Evolutionary conservation across 30 jellyfish, hydroid and myxozoan genomes (phyloP), one percentile per base, ranked within the genome.

Genomic region (Nemopilema nomurai): DNA sequence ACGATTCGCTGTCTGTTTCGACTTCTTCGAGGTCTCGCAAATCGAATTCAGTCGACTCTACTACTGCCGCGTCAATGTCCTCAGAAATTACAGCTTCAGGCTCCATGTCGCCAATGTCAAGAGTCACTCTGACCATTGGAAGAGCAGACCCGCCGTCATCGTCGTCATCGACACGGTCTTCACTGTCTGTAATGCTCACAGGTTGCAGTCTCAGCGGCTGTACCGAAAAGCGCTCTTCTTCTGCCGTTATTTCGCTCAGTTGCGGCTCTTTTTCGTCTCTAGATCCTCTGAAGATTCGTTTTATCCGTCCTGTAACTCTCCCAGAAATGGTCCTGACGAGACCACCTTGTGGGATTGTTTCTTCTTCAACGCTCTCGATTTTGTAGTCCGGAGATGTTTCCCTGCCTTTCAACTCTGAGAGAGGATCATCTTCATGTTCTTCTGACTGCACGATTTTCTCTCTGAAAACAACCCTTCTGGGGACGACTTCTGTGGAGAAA

Each of bases 11-110:
- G 30, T 67, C 76, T 23, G 30, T 33, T 33, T 67, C 52, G 23
- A 3, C 52, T 22, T 67, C 52, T 23, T 67, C 41, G 0, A 19
- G 32, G 51, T 23, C 6, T 22, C 0, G 4, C 22, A 71, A 26
- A 28, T 71, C 63, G 23, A 71, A 17, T 16, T 26, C 89, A 0
- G 18, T 69, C 23, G 79, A 28, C 41, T 79, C 89, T 1, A 57
- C 74, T 21, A 52, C 81, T 19, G 51, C 80, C 9, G 20, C 51
- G 17, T 64, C 80, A 28, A 28, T 19, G 28, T 79, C 89, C 27
- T 79, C 89, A 17, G 73, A 0, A 26, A 79, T 79, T 4, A 28
- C 68, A 28, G 31, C 80, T 9, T 79, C 89, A 16, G n/a, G 52
- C 26, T 53, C 87, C 16, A 26, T 28, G 27, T 64, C 0, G 0